phyloP scores from a whole-genome alignment of 1,140 invertebrate genomes.

The Brachionus koreanus region DNA sequence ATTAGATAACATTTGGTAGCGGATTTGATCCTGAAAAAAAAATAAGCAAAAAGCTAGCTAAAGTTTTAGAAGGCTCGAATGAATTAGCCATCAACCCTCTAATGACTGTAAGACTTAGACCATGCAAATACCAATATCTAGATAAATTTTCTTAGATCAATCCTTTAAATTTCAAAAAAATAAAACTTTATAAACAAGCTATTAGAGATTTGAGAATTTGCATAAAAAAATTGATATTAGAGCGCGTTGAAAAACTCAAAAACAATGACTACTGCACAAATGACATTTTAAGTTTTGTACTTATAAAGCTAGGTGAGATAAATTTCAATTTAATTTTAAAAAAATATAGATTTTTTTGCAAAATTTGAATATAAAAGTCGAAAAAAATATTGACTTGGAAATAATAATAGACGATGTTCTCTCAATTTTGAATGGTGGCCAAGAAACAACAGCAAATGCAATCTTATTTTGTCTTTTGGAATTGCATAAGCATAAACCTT shows the following conservation, averaged over 20 bases:
- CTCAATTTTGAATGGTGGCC: neutral
- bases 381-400: neutral
- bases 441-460: constrained; percentile 9
- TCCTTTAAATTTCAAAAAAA: constrained; percentile 4
- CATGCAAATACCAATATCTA: neutral
- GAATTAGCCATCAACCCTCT: neutral
- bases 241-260: neutral
- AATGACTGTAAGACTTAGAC: neutral
- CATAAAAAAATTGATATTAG: neutral
- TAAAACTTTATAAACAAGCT: neutral
- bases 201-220: neutral
- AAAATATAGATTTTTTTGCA: no score
- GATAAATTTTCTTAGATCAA: neutral
- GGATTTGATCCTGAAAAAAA: neutral
- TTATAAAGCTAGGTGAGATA: neutral
- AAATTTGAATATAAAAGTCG: neutral
- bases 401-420: neutral
- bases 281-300: neutral
- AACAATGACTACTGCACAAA: neutral
- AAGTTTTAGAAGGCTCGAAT: neutral
- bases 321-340: neutral
- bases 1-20: neutral
- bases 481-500: neutral
- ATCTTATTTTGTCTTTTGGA: neutral
- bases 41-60: neutral